phyloP scores from a whole-genome alignment of 2,888 invertebrate genomes.

The Didymodactylos carnosus region DNA sequence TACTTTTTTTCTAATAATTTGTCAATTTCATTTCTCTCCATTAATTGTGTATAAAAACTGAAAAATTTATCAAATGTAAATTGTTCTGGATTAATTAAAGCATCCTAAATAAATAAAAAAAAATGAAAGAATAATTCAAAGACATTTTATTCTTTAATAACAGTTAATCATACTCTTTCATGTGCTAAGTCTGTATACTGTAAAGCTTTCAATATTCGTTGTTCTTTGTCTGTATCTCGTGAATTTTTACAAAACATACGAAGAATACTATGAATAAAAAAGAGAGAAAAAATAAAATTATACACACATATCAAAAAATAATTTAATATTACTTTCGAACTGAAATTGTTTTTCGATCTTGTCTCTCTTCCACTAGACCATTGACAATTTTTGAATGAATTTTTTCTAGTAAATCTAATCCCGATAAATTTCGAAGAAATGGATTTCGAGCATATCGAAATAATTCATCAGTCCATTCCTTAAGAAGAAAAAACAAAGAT shows the following conservation, averaged over 20 bases:
- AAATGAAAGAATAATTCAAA: not conserved
- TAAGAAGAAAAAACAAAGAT: not conserved
- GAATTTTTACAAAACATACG: not conserved
- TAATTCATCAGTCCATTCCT: not conserved
- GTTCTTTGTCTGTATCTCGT: not conserved
- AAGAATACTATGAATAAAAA: not conserved
- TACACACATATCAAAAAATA: too few relatives aligned
- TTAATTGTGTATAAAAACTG: conserved; percentile 71
- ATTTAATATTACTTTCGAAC: not conserved
- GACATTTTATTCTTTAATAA: too few relatives aligned
- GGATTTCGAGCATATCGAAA: not conserved
- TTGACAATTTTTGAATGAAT: not conserved
- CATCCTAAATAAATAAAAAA: conserved; percentile 41
- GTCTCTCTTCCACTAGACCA: too few relatives aligned
- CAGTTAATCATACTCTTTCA: not conserved
- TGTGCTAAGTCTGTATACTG: not conserved
- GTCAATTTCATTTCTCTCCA: conserved; percentile 60
- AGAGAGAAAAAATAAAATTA: not conserved
- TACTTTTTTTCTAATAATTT: conserved; percentile 66
- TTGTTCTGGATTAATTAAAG: conserved; percentile 58
- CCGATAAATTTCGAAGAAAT: not conserved
- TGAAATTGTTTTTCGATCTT: not conserved
- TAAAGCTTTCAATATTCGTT: not conserved
- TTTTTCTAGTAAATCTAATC: not conserved
- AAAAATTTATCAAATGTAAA: conserved; percentile 82